A percentile compares a stretch with the other conserved stretches of the same genome.
Evolutionary conservation across 2,797 vertebrate genomes (phyloP).

Genomic region (Buphagus erythrorhynchus): DNA sequence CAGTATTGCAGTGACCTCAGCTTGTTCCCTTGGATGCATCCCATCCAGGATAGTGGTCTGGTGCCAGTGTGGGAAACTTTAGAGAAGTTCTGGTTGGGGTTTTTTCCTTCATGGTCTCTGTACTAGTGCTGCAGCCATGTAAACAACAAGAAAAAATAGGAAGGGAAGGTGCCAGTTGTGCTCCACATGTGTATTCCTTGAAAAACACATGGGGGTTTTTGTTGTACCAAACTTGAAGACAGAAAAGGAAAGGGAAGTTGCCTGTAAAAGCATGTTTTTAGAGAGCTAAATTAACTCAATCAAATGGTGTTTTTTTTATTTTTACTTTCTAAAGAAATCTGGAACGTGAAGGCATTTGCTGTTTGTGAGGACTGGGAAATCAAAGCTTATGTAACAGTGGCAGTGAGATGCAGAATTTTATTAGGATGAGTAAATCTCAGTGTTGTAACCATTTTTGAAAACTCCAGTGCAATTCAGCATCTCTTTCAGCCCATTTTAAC

Average conservation of each 20-base stretch:
- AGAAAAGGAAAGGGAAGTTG: not conserved
- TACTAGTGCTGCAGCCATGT: not conserved
- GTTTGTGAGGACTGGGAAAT: not conserved
- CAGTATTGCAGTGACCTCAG: not conserved
- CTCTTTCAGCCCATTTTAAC: not conserved
- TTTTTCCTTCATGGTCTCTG: not conserved
- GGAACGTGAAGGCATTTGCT: rapidly evolving
- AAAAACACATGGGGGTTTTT: not conserved
- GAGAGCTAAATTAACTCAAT: not conserved
- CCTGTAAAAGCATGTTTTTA: not conserved
- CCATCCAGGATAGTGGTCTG: not conserved
- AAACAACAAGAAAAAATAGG: not conserved
- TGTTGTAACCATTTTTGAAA: not conserved
- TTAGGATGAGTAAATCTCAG: not conserved
- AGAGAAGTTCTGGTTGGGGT: not conserved
- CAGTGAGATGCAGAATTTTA: not conserved
- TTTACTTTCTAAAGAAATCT: not conserved
- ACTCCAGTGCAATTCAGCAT: not conserved
- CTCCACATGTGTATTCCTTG: not conserved
- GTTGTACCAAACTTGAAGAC: not conserved
- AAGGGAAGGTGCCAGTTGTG: not conserved
- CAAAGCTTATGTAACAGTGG: not conserved
- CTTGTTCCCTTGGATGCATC: not conserved
- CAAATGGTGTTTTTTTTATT: not conserved
- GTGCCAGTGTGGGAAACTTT: not conserved